Percentiles rank a stretch among this genome's conserved stretches.
phyloP scores from a whole-genome alignment of 2,797 vertebrate genomes.

The Fringilla coelebs region DNA sequence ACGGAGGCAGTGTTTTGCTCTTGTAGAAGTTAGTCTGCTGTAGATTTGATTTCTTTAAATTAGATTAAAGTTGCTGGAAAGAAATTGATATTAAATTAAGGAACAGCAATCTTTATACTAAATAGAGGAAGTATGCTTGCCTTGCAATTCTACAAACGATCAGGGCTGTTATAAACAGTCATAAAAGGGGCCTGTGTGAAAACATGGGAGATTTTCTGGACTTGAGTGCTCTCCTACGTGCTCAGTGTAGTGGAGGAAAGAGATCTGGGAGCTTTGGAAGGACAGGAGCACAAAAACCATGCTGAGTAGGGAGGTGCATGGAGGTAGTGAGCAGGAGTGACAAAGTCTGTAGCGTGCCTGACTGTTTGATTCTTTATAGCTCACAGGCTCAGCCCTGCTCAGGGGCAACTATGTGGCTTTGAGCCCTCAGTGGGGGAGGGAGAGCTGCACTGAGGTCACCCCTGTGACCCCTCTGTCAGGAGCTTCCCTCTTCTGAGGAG shows the following conservation, averaged over 20 bases:
- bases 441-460: fast-evolving
- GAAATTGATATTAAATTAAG: conserved; percentile 10
- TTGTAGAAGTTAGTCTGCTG: not conserved
- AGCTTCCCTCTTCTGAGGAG: not conserved
- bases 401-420: fast-evolving
- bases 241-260: not conserved
- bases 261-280: not conserved
- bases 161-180: not conserved
- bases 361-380: not conserved
- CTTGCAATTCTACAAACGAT: not conserved
- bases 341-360: not conserved
- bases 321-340: not conserved
- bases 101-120: not conserved
- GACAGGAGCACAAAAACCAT: not conserved
- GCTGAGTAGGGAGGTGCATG: not conserved
- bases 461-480: not conserved
- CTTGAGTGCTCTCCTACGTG: fast-evolving
- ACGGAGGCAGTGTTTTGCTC: not conserved
- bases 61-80: conserved; percentile 1
- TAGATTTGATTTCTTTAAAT: conserved; percentile 24
- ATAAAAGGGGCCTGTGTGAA: not conserved
- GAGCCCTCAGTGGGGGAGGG: not conserved
- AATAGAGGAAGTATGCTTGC: not conserved
- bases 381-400: not conserved
- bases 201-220: not conserved